Percentiles rank a stretch among this genome's conserved stretches.
phyloP scores from a whole-genome alignment of 2,113 vertebrate species.

The Cercopithecus mona region DNA sequence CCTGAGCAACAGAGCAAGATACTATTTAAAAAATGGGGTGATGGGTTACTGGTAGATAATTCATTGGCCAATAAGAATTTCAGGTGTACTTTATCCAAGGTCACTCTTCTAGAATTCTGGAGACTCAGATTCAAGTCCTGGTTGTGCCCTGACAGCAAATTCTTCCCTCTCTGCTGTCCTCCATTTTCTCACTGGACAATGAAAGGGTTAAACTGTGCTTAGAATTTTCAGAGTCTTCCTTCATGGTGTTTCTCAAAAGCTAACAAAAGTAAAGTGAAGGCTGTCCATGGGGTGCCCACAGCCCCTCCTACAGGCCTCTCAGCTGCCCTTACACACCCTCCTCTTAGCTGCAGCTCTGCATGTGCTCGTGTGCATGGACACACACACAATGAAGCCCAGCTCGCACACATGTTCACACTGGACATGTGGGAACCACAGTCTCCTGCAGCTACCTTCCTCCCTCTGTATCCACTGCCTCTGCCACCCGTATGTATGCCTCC shows the following conservation, averaged over 20 bases:
- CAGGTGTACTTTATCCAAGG: not conserved
- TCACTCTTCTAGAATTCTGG: slow-evolving; percentile 22
- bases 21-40: not conserved
- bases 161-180: not conserved
- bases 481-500: not conserved
- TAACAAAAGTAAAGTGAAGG: not conserved
- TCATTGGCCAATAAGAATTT: not conserved
- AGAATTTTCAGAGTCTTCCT: not conserved
- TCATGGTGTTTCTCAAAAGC: not conserved
- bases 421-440: not conserved
- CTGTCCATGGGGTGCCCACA: not conserved
- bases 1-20: no score
- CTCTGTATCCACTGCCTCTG: not conserved
- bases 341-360: not conserved
- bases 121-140: slow-evolving; percentile 1
- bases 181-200: not conserved
- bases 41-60: not conserved
- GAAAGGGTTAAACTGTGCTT: not conserved
- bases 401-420: not conserved
- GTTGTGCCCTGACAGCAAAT: not conserved
- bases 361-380: not conserved
- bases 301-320: not conserved
- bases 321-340: not conserved
- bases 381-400: not conserved
- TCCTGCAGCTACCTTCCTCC: not conserved